Base-by-base conservation (phyloP, 2,888 invertebrate genomes). In the Drosophila atripex region DNA sequence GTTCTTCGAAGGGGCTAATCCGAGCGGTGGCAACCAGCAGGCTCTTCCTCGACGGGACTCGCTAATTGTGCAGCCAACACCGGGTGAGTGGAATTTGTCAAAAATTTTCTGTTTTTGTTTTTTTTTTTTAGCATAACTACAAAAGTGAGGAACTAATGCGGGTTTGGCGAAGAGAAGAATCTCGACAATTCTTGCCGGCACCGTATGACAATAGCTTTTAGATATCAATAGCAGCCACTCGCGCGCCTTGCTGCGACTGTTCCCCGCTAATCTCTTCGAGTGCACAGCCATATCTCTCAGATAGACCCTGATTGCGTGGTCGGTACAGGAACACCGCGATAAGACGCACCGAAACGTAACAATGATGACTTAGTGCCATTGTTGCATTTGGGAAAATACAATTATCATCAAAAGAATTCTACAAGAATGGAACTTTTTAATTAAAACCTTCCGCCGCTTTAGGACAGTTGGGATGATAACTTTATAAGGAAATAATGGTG, bases 1-100 rank as follows among this genome's bases (percentile, higher is more conserved):
- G 80, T 90, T 94, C 39, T 92, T 95, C 64, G 77, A 80, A n/a
- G 75, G 75, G 2, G 53, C 57, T 11, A 55, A 51, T 32, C 47
- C 52, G 9, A 9, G 53, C 0, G 52, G 30, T n/a, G 49, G 55
- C 6, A 69, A 58, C 43, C 71, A 51, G 45, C 70, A 68, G 35
- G 35, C 35, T 47, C 46, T 73, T 0, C 88, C 89, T 23, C 90
- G 89, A 54, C 87, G 90, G 38, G 94, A 94, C 25, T 93, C 93
- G 2, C 94, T 94, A 88, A 91, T 94, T 61, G 93, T 95, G 2
- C 94, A 94, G 89, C 95, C 95, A 39, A 92, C 89, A 69, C 94
- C 95, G 90, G 95, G 95, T 95, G 92, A 92, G 80, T 76, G 49
- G 11, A 16, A 23, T 12, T 16, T 41, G n/a, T 0, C n/a, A 6